A percentile compares a stretch with the other conserved stretches of the same genome.
These are phyloP conservation scores for Boulengeromyrus knoepffleri DNA, from an alignment of 2,113 vertebrate species.

Conservation along the genomic window DNA sequence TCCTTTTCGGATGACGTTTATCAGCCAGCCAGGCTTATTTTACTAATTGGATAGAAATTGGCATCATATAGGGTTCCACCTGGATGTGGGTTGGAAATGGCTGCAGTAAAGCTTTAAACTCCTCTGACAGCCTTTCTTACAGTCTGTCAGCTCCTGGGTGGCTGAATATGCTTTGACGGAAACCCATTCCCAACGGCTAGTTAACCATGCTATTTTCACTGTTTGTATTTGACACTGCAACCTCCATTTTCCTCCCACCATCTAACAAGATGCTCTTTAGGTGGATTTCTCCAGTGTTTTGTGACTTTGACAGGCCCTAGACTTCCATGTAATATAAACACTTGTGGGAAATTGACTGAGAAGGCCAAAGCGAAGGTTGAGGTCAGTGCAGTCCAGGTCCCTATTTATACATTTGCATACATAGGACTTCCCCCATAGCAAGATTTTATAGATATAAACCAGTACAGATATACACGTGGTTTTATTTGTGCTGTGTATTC, in stretches of 20 bases:
- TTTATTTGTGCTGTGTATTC: background rate
- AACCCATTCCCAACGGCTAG: background rate
- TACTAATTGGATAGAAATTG: background rate
- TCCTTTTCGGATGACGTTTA: background rate
- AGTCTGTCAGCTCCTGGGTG: background rate
- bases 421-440: background rate
- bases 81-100: background rate
- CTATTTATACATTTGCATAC: background rate
- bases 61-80: background rate
- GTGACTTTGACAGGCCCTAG: background rate
- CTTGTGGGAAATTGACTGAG: background rate
- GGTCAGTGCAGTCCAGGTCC: background rate
- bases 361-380: background rate
- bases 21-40: background rate
- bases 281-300: background rate
- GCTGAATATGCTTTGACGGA: background rate
- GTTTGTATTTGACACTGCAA: background rate
- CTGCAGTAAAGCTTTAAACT: background rate
- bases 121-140: background rate
- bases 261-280: background rate
- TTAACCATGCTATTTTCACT: background rate
- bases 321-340: background rate
- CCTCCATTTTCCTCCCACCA: background rate
- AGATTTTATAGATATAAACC: background rate
- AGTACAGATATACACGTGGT: background rate